phyloP scores from a whole-genome alignment of 2,113 vertebrate species.

The Limnothrissa miodon region DNA sequence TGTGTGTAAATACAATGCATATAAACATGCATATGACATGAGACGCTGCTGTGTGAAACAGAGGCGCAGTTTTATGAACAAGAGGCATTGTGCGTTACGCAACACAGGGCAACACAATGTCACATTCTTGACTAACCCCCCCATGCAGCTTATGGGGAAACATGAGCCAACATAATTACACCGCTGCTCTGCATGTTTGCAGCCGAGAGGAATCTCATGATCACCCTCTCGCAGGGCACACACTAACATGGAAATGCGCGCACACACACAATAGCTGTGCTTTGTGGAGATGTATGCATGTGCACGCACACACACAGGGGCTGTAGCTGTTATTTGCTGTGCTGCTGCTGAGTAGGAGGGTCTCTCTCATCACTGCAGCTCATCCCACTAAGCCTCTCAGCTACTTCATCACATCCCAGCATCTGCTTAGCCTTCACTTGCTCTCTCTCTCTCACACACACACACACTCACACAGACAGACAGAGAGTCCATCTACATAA shows the following conservation, averaged over 20 bases:
- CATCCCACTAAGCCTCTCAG: constrained; percentile 64
- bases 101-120: constrained; percentile 32
- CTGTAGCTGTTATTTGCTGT: background rate
- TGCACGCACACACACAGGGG: background rate
- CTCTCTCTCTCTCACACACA: constrained; percentile 10
- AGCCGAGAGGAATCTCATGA: background rate
- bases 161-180: constrained; percentile 3
- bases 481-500: background rate
- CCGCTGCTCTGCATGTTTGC: background rate
- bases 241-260: background rate
- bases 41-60: constrained; percentile 32
- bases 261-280: background rate
- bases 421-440: constrained; percentile 51
- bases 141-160: background rate
- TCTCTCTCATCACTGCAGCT: constrained; percentile 50
- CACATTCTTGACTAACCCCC: constrained; percentile 11
- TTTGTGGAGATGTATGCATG: background rate
- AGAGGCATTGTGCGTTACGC: constrained; percentile 61
- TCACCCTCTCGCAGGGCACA: background rate
- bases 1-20: background rate
- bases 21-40: constrained; percentile 35
- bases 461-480: no score
- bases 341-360: constrained; percentile 31
- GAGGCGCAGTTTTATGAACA: constrained; percentile 59
- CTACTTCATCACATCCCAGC: constrained; percentile 58